These are phyloP conservation scores for Megaleporinus macrocephalus DNA, from an alignment of 2,113 vertebrate species.

Conservation along the genomic window DNA sequence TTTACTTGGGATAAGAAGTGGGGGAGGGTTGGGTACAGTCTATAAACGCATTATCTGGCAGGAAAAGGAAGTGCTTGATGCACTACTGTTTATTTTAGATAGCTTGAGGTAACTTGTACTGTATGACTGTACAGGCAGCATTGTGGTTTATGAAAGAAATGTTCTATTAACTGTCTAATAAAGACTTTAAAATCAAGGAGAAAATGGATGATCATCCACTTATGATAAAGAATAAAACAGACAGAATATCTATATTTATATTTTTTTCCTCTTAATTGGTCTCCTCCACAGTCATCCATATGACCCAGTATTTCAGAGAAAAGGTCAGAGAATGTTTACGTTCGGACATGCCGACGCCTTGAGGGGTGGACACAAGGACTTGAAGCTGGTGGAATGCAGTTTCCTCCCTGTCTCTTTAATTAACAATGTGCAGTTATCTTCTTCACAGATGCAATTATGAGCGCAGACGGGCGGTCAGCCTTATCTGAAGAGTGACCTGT, in stretches of 20 bases:
- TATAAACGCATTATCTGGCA: slow-evolving; percentile 56
- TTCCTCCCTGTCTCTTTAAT: slow-evolving; percentile 33
- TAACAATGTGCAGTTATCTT: slow-evolving; percentile 25
- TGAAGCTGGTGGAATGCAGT: slow-evolving; percentile 11
- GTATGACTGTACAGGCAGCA: background rate
- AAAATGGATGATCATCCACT: background rate
- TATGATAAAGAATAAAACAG: background rate
- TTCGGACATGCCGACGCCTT: background rate
- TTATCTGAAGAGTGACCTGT: slow-evolving; percentile 43
- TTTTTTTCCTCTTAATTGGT: background rate
- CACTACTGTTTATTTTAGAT: slow-evolving; percentile 10
- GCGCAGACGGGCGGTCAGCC: background rate
- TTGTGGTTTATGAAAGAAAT: background rate
- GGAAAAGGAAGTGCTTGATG: slow-evolving; percentile 55
- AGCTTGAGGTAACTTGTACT: slow-evolving; percentile 26
- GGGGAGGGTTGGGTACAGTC: slow-evolving; percentile 30
- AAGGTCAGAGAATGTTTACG: slow-evolving; percentile 14
- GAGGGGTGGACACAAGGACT: slow-evolving; percentile 9
- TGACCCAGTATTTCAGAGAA: background rate
- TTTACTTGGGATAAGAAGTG: slow-evolving; percentile 28
- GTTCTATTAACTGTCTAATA: background rate
- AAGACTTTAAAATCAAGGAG: background rate
- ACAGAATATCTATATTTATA: background rate
- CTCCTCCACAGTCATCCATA: background rate
- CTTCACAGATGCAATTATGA: slow-evolving; percentile 32